These are phyloP conservation scores for Dasysyrphus albostriatus DNA, from an alignment of 2,888 invertebrate genomes.

Conservation along the genomic window DNA sequence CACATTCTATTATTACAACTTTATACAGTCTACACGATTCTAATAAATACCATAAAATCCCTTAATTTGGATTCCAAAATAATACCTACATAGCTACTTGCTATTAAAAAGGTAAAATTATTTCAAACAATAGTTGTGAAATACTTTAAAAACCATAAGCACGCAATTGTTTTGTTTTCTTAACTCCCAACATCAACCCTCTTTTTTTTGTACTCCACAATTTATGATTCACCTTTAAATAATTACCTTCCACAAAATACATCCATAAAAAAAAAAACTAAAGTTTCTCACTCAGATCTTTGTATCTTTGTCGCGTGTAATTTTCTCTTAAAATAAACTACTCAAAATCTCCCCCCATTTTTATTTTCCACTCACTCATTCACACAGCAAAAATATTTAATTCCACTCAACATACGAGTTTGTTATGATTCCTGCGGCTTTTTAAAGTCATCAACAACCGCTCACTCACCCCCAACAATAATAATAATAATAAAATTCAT, in stretches of 20 bases:
- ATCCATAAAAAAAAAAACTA: not conserved
- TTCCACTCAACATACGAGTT: constrained; percentile 51
- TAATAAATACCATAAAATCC: too few relatives aligned
- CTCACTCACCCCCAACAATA: constrained; percentile 33
- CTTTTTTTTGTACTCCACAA: not conserved
- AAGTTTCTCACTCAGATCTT: constrained; percentile 31
- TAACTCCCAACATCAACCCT: not conserved
- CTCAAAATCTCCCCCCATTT: not conserved
- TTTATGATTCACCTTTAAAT: constrained; percentile 10
- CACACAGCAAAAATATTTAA: not conserved
- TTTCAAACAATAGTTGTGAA: not conserved
- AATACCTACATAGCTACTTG: too few relatives aligned
- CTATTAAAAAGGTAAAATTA: too few relatives aligned
- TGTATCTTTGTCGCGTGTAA: constrained; percentile 51
- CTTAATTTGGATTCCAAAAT: too few relatives aligned
- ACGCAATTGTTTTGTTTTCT: not conserved
- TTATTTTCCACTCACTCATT: constrained; percentile 15
- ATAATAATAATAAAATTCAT: not conserved
- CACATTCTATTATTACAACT: too few relatives aligned
- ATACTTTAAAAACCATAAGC: not conserved
- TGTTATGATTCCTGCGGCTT: constrained; percentile 58
- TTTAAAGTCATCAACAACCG: not conserved
- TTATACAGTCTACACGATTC: too few relatives aligned
- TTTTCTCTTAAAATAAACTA: not conserved
- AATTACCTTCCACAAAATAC: constrained; percentile 36